Base-by-base conservation (phyloP, 1,140 invertebrate genomes). In the Platorchestia sp. region DNA sequence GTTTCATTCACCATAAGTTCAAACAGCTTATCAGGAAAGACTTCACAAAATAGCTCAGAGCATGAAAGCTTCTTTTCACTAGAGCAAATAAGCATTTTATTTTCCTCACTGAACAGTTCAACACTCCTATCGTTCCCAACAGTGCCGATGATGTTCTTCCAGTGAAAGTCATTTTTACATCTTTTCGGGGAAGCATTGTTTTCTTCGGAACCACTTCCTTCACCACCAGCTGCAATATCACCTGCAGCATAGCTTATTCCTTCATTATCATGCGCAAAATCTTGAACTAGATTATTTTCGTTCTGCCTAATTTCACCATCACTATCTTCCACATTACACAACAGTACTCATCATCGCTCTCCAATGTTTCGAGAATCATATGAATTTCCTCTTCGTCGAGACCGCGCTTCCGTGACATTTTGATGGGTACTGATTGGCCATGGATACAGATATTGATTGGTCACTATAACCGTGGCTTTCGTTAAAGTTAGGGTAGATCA, bases 1-100 rank as follows among this genome's bases (percentile, higher is more conserved):
- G 95, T 95, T 22, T 42, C 53, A 3, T 45, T 47, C 1, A 95
- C 95, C 95, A 95, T 95, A 36, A 47, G 87, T 41, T 90, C 87
- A 42, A 90, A 43, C 19, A 90, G 3, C 10, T 1, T 75, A 75
- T 75, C 59, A 75, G 59, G 59, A 36, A 75, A 75, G 14, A 75
- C 59, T 36, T 75, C 59, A 36, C 59, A 36, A 75, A 75, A 75
- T 75, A 36, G 1, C 59, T 75, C 59, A 36, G 3, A 75, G 59
- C 59, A 75, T 10, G 59, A 75, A 1, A 75, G 36, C 59, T 75
- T 75, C 36, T 3, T 36, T 19, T 10, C 59, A 75, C 27, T 36
- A 75, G 59, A 22, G 36, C 14, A 19, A 36, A 75, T 22, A 36
- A 27, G 36, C 10, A 75, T 27, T 36, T 75, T 36, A 75, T 75